Evolutionary conservation across 35 echinoderm and acorn worm genomes (phyloP).

Genomic region (Lytechinus variegatus): DNA sequence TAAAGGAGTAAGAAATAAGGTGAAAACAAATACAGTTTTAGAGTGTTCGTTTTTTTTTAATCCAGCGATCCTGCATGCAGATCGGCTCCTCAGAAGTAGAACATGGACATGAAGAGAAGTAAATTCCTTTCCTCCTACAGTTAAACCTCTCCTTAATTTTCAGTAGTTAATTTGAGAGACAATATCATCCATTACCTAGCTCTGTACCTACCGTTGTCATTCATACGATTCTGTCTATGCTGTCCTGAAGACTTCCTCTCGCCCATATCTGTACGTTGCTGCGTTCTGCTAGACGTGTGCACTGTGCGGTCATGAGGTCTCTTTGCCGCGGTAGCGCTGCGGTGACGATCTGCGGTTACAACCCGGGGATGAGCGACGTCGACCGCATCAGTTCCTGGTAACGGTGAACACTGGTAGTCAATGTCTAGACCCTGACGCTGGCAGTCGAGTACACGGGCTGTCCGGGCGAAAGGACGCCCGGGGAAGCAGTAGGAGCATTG

Average conservation of each 20-base stretch:
- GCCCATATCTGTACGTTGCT: background rate
- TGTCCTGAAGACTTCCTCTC: background rate
- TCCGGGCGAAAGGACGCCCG: background rate
- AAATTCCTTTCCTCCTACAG: no score
- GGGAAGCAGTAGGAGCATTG: conserved; percentile 47
- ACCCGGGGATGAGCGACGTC: background rate
- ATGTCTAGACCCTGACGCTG: background rate
- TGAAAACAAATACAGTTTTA: no score
- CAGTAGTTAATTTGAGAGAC: no score
- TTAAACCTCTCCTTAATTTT: no score
- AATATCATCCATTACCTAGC: background rate
- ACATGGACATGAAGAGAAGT: no score
- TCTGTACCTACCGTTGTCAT: background rate
- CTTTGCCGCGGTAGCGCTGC: background rate
- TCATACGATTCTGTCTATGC: background rate
- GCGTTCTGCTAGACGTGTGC: background rate
- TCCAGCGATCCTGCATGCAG: no score
- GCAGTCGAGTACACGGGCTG: conserved; percentile 27
- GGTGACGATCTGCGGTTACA: background rate
- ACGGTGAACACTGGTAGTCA: conserved; percentile 35
- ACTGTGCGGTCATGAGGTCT: background rate
- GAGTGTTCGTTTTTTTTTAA: no score
- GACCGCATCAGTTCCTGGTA: background rate
- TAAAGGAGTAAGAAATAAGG: no score
- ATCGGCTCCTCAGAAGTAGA: no score